Percentiles rank a stretch among this genome's conserved stretches.
Evolutionary conservation across 2,797 vertebrate species (phyloP).

Genomic region (Poecilia velifera): DNA sequence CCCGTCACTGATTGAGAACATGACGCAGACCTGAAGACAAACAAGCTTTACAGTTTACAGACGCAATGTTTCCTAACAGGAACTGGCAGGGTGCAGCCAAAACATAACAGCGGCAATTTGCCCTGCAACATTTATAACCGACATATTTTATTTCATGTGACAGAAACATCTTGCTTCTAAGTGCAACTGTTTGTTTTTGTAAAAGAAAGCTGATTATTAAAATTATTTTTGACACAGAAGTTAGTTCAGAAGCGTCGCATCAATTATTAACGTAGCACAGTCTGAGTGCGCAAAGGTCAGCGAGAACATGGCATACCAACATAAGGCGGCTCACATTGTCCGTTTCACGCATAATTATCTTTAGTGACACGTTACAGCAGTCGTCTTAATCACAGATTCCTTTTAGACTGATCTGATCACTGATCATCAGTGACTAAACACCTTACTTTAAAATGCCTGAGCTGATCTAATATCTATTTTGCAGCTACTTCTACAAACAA

Average conservation of each 20-base stretch:
- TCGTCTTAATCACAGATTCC: conserved; percentile 48
- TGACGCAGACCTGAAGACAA: conserved; percentile 10
- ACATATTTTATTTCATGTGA: neutral
- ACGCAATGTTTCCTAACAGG: neutral
- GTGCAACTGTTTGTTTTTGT: neutral
- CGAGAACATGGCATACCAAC: conserved; percentile 18
- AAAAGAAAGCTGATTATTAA: neutral
- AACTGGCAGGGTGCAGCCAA: conserved; percentile 1
- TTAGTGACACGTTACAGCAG: conserved; percentile 10
- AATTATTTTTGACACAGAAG: conserved; percentile 3
- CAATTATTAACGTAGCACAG: conserved; percentile 39
- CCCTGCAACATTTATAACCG: neutral
- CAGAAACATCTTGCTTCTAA: neutral
- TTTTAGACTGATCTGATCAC: conserved; percentile 17
- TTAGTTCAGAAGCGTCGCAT: conserved; percentile 11
- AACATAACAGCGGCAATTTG: neutral
- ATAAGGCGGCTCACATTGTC: conserved; percentile 8
- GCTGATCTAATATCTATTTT: neutral
- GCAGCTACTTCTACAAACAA: neutral
- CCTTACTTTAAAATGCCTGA: neutral
- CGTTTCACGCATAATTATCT: neutral
- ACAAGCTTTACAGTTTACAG: neutral
- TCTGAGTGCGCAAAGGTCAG: conserved; percentile 26
- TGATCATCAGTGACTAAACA: neutral
- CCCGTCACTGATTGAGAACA: conserved; percentile 25